phyloP scores from a whole-genome alignment of 2,888 invertebrate species.

The Archips crataeganus region DNA sequence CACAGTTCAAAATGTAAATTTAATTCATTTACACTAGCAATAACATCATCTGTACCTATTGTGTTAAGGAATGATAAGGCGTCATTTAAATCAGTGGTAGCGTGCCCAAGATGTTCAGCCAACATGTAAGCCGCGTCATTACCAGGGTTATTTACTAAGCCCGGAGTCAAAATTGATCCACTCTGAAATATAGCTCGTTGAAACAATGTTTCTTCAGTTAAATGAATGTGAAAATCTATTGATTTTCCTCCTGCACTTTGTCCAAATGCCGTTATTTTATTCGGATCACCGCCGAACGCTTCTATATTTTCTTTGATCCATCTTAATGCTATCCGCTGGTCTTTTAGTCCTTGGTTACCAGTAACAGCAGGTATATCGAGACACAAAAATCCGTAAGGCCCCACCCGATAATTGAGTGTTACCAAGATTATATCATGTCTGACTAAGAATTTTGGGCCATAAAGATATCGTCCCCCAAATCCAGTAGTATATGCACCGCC shows the following conservation, averaged over 20 bases:
- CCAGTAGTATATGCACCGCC: slow-evolving; percentile 57
- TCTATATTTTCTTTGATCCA: slow-evolving; percentile 66
- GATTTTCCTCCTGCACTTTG: slow-evolving; percentile 62
- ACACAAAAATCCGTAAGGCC: slow-evolving; percentile 70
- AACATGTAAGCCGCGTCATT: slow-evolving; percentile 54
- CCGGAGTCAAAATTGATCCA: slow-evolving; percentile 54
- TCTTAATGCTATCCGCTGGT: slow-evolving; percentile 61
- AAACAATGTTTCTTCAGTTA: slow-evolving; percentile 55
- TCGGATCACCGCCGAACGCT: slow-evolving; percentile 64
- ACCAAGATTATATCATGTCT: slow-evolving; percentile 64
- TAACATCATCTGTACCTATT: slow-evolving; percentile 51
- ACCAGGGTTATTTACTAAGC: slow-evolving; percentile 52
- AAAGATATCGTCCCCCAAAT: slow-evolving; percentile 48
- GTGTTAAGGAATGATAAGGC: slow-evolving; percentile 56
- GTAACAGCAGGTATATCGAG: slow-evolving; percentile 58
- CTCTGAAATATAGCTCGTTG: slow-evolving; percentile 62
- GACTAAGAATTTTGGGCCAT: slow-evolving; percentile 60
- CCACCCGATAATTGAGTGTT: slow-evolving; percentile 61
- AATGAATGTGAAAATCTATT: slow-evolving; percentile 61
- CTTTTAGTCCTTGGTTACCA: slow-evolving; percentile 70
- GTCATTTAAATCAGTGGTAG: slow-evolving; percentile 48
- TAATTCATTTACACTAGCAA: slow-evolving; percentile 50
- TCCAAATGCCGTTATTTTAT: slow-evolving; percentile 63
- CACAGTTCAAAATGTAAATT: slow-evolving; percentile 58
- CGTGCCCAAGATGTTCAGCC: slow-evolving; percentile 55